These are phyloP conservation scores for Microhierax caerulescens DNA, from an alignment of 2,797 vertebrate genomes.

Conservation along the genomic window DNA sequence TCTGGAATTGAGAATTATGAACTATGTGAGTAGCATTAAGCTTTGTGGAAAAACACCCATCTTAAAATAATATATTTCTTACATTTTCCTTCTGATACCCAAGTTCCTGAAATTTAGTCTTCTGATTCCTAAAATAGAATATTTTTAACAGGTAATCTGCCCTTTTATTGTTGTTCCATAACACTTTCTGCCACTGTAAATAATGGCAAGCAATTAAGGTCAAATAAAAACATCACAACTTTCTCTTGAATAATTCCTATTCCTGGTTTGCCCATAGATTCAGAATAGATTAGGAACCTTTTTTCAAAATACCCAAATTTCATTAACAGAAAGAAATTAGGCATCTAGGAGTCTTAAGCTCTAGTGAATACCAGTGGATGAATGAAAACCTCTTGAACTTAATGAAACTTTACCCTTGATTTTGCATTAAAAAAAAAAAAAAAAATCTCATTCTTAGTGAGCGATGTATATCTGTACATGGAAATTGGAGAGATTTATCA, in stretches of 20 bases:
- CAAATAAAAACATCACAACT: not conserved
- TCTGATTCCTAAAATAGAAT: not conserved
- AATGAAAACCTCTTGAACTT: not conserved
- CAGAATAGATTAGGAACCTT: not conserved
- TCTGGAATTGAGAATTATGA: not conserved
- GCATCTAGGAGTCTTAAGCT: not conserved
- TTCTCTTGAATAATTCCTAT: not conserved
- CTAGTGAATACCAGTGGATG: not conserved
- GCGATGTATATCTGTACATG: not conserved
- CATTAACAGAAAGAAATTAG: not conserved
- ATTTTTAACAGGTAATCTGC: not conserved
- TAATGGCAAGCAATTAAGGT: not conserved
- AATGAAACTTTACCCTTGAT: not conserved
- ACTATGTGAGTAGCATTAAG: not conserved
- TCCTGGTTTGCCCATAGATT: not conserved
- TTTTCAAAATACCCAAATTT: not conserved
- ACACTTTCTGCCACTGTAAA: not conserved
- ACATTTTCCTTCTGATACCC: not conserved
- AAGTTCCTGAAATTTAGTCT: not conserved
- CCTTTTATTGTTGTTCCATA: not conserved
- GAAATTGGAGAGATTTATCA: not conserved
- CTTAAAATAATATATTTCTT: not conserved
- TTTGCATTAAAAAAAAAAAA: not conserved
- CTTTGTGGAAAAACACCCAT: not conserved
- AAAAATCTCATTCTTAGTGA: not conserved